A percentile compares a stretch with the other conserved stretches of the same genome.
These are phyloP conservation scores for Pelobates fuscus DNA, from an alignment of 2,113 vertebrate species.

Conservation along the genomic window DNA sequence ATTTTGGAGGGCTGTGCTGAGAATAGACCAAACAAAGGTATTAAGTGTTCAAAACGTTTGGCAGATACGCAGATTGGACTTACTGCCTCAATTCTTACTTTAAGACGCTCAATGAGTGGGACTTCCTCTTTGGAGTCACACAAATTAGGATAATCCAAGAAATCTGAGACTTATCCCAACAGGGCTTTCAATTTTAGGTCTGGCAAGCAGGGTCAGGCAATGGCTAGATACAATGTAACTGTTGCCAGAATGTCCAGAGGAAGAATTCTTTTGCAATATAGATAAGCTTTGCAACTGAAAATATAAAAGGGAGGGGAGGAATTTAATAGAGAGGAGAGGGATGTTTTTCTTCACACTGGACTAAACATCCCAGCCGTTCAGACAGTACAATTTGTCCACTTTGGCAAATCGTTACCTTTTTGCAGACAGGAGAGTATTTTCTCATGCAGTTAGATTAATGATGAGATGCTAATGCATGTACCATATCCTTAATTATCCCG, in stretches of 20 bases:
- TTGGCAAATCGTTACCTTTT: slow-evolving; percentile 55
- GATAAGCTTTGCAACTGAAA: slow-evolving; percentile 40
- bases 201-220: slow-evolving; percentile 38
- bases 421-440: slow-evolving; percentile 58
- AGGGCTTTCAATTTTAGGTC: slow-evolving; percentile 21
- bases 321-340: slow-evolving; percentile 47
- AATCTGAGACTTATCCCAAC: slow-evolving; percentile 36
- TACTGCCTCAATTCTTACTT: slow-evolving; percentile 16
- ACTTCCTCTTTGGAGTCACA: slow-evolving; percentile 21
- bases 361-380: slow-evolving; percentile 58
- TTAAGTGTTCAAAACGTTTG: slow-evolving; percentile 42
- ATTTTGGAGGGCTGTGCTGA: slow-evolving; percentile 7
- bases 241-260: slow-evolving; percentile 32
- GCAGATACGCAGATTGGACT: slow-evolving; percentile 27
- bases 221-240: slow-evolving; percentile 6
- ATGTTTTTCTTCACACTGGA: slow-evolving; percentile 67
- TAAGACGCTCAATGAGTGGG: slow-evolving; percentile 33
- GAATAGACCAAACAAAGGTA: slow-evolving; percentile 33
- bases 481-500: background rate
- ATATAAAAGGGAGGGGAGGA: slow-evolving; percentile 24
- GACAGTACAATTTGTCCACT: slow-evolving; percentile 68
- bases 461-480: slow-evolving; percentile 28
- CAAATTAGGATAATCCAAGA: slow-evolving; percentile 32
- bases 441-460: slow-evolving; percentile 55
- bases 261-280: slow-evolving; percentile 32